Conservation (phyloP, 1,140 invertebrate species). For the Bombus consobrinus region DNA sequence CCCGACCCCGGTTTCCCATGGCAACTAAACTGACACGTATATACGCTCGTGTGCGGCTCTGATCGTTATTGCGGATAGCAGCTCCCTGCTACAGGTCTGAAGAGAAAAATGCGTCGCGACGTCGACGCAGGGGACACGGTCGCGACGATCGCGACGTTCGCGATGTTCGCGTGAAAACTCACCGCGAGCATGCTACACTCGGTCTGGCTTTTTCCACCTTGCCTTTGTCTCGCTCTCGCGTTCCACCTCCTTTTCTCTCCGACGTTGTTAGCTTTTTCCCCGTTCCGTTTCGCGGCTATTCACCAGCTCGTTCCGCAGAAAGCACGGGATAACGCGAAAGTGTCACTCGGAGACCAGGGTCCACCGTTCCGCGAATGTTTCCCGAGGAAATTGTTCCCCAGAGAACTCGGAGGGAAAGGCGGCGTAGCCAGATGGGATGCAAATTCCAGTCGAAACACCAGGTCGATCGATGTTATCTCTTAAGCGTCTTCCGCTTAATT, state of each 20-base stretch:
- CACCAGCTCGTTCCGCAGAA: background rate
- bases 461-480: background rate
- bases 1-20: conserved; percentile 41
- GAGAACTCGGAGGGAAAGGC: background rate
- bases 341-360: background rate
- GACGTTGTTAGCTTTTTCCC: background rate
- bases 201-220: background rate
- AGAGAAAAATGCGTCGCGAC: conserved; percentile 46
- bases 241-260: too few species aligned
- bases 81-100: background rate
- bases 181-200: background rate
- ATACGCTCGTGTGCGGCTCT: background rate
- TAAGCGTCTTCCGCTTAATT: background rate
- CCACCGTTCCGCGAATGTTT: conserved; percentile 20
- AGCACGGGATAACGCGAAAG: conserved; percentile 1
- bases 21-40: conserved; percentile 37
- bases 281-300: background rate
- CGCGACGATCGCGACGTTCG: background rate
- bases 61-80: conserved; percentile 51
- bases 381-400: background rate
- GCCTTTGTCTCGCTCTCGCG: background rate
- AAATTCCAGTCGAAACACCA: background rate
- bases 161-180: background rate
- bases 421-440: background rate
- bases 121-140: conserved; percentile 2